A percentile compares a stretch with the other conserved stretches of the same genome.
phyloP scores from a whole-genome alignment of 2,797 vertebrate species.

The Chloroceryle inda region DNA sequence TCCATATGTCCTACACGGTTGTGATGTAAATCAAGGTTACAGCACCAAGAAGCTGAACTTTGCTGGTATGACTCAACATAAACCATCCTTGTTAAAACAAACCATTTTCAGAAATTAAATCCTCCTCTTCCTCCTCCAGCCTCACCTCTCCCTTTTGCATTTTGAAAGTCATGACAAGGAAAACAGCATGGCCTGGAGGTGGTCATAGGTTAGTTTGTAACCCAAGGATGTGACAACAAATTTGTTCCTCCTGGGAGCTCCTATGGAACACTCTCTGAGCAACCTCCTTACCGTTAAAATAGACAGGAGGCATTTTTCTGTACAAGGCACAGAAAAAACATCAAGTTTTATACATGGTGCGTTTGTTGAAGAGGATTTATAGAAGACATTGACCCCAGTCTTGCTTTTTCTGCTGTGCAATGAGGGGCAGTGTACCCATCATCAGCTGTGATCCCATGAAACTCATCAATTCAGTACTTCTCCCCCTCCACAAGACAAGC shows the following conservation, averaged over 20 bases:
- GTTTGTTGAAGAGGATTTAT: background rate
- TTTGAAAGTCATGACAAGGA: background rate
- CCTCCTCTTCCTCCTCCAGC: background rate
- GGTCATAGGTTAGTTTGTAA: background rate
- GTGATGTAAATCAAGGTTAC: background rate
- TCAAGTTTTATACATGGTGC: rapidly evolving
- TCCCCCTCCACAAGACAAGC: background rate
- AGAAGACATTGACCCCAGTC: background rate
- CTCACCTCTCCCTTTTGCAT: background rate
- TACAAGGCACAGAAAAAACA: background rate
- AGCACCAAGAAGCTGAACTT: background rate
- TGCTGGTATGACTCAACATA: background rate
- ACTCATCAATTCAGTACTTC: background rate
- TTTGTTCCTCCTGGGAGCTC: background rate
- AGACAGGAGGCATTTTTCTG: background rate
- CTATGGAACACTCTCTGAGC: background rate
- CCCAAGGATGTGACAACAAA: background rate
- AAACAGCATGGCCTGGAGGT: background rate
- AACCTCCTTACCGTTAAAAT: rapidly evolving
- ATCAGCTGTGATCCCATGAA: background rate
- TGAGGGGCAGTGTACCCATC: too few species aligned
- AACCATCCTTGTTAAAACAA: background rate
- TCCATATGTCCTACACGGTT: background rate
- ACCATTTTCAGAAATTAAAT: background rate
- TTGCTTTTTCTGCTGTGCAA: background rate